phyloP scores from a whole-genome alignment of 2,113 vertebrate genomes.

The Chelonoidis abingdonii region DNA sequence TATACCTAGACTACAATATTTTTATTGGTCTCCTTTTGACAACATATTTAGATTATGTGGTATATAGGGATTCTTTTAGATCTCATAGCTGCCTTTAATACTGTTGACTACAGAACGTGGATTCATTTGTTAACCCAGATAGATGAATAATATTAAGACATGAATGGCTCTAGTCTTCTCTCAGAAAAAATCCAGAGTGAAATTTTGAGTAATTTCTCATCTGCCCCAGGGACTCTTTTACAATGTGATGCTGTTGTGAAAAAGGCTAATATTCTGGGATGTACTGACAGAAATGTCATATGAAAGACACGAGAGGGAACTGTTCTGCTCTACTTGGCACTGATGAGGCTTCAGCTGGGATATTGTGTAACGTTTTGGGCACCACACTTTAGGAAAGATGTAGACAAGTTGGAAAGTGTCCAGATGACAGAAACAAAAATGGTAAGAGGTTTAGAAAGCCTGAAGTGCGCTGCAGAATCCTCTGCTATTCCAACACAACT shows the following conservation, averaged over 20 bases:
- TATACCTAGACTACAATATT: neutral
- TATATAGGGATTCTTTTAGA: neutral
- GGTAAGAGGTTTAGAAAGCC: no score
- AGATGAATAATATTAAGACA: neutral
- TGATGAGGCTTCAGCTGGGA: neutral
- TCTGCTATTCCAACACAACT: neutral
- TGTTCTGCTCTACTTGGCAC: neutral
- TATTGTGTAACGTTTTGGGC: neutral
- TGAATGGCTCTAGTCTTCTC: neutral
- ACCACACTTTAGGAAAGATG: neutral
- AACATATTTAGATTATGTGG: neutral
- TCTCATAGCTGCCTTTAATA: neutral
- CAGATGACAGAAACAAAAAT: neutral
- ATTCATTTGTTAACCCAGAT: neutral
- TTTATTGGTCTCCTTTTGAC: neutral
- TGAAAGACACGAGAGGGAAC: neutral
- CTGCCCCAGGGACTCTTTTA: rapidly evolving
- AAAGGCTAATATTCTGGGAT: neutral
- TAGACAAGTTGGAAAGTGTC: neutral
- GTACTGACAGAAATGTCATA: neutral
- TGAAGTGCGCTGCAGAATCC: neutral
- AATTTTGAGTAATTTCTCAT: neutral
- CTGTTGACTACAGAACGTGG: neutral
- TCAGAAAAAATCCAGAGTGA: neutral
- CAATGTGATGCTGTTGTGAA: neutral